A percentile compares a stretch with the other conserved stretches of the same genome.
These are phyloP conservation scores for Alca torda DNA, from an alignment of 2,797 vertebrate genomes.

Conservation along the genomic window DNA sequence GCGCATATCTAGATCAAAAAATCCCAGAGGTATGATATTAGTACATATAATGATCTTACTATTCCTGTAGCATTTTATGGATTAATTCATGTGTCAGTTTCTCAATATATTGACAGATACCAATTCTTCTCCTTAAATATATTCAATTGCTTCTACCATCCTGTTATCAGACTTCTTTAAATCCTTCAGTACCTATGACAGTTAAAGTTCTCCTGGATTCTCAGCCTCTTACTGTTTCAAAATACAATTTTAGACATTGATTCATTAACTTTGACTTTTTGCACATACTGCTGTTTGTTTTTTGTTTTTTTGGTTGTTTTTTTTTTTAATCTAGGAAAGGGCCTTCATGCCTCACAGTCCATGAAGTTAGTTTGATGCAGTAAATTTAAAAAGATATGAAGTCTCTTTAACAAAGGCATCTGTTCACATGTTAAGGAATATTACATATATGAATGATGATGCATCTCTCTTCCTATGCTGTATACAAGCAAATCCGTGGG, in stretches of 20 bases:
- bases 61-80: neutral
- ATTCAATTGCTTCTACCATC: neutral
- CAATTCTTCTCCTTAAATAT: neutral
- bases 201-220: neutral
- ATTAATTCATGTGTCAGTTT: neutral
- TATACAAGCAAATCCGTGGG: neutral
- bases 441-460: neutral
- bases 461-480: neutral
- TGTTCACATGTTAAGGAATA: neutral
- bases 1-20: neutral
- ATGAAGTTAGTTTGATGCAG: neutral
- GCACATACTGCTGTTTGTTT: fast-evolving
- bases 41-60: neutral
- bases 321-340: neutral
- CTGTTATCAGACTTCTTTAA: neutral
- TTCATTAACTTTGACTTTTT: neutral
- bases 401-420: neutral
- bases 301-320: neutral
- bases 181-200: neutral
- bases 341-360: neutral
- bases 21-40: neutral
- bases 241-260: neutral
- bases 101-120: neutral
- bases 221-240: neutral
- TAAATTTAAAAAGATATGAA: neutral